Conservation (phyloP, 2,113 vertebrate species). For the Suricata suricatta region DNA sequence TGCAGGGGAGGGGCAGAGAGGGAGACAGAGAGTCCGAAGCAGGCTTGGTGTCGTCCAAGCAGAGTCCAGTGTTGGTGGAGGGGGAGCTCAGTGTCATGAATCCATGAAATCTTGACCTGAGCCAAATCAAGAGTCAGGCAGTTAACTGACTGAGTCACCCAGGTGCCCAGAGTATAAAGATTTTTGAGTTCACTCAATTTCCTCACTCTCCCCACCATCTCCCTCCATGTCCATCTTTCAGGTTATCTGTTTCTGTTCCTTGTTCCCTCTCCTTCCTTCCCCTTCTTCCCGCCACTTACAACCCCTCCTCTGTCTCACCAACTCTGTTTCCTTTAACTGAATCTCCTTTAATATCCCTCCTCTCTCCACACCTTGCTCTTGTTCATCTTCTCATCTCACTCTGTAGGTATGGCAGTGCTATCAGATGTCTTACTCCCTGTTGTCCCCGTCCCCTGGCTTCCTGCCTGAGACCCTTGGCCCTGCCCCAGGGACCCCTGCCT, state of each 20-base stretch:
- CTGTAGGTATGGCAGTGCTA: no score
- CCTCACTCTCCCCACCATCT: not conserved
- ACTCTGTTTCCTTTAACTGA: not conserved
- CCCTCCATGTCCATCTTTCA: accelerated
- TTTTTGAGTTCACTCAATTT: not conserved
- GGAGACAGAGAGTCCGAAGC: no score
- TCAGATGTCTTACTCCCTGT: not conserved
- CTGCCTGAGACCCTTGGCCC: not conserved
- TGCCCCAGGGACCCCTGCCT: not conserved
- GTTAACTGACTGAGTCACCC: no score
- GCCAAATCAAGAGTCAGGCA: no score
- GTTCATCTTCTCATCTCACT: not conserved
- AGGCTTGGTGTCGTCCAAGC: no score
- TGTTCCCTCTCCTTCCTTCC: not conserved
- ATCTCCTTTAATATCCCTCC: not conserved
- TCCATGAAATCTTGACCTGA: no score
- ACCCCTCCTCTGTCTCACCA: not conserved
- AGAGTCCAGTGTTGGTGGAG: no score
- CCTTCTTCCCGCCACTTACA: not conserved
- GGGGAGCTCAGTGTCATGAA: no score
- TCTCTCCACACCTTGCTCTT: not conserved
- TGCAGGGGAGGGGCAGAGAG: no score
- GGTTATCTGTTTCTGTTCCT: not conserved
- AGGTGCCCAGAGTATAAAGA: no score
- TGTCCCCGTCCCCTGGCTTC: not conserved